Percentiles rank a stretch among this genome's conserved stretches.
These are phyloP conservation scores for Scomber scombrus DNA, from an alignment of 2,113 vertebrate species.

Conservation along the genomic window DNA sequence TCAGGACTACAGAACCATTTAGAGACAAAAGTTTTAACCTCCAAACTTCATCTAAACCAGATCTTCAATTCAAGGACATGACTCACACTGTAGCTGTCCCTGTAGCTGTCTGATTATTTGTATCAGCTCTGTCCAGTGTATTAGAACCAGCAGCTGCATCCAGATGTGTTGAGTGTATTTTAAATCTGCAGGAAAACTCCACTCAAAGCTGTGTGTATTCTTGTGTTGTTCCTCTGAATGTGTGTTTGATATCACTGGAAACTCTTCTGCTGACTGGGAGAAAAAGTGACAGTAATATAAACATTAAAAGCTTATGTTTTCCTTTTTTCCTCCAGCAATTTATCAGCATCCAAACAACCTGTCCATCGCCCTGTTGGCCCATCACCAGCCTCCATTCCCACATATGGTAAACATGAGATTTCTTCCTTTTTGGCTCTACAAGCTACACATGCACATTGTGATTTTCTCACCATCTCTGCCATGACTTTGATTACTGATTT, in stretches of 20 bases:
- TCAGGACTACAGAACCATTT: neutral
- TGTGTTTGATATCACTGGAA: slow-evolving; percentile 2
- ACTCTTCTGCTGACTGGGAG: neutral
- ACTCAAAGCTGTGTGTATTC: neutral
- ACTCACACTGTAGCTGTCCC: slow-evolving; percentile 9
- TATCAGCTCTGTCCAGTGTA: slow-evolving; percentile 25
- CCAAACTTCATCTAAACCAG: slow-evolving; percentile 30
- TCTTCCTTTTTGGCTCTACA: neutral
- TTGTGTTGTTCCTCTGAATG: neutral
- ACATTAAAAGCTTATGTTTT: neutral
- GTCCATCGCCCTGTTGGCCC: slow-evolving; percentile 48
- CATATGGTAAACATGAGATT: slow-evolving; percentile 68
- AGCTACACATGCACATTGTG: neutral
- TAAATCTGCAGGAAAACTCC: neutral
- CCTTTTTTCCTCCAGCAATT: slow-evolving; percentile 60
- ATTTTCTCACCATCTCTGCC: neutral
- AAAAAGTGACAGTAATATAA: slow-evolving; percentile 22
- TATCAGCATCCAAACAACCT: slow-evolving; percentile 60
- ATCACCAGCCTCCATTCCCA: slow-evolving; percentile 46
- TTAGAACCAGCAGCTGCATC: slow-evolving; percentile 35
- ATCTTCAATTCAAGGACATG: slow-evolving; percentile 19
- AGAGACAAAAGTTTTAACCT: slow-evolving; percentile 5
- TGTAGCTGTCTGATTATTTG: slow-evolving; percentile 24
- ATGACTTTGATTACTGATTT: neutral
- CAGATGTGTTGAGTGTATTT: slow-evolving; percentile 31